These are phyloP conservation scores for Heliconius ethilla DNA, from an alignment of 2,888 invertebrate species.

Conservation along the genomic window DNA sequence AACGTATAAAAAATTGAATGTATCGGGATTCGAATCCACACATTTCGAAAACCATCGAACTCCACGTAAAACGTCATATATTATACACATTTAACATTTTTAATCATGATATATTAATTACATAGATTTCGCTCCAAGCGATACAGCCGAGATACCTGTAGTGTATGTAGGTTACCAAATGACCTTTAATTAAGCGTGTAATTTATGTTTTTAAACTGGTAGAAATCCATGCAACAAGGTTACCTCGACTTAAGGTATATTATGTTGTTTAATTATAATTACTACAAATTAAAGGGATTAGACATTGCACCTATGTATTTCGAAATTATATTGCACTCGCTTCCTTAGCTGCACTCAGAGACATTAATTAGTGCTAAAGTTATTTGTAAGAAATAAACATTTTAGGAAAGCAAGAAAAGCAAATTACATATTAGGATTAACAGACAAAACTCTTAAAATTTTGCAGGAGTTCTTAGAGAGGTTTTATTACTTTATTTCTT, in stretches of 20 bases:
- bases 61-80: not conserved
- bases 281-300: not conserved
- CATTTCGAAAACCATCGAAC: too few species aligned
- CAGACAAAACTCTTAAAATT: too few species aligned
- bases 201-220: constrained; percentile 22
- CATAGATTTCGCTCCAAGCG: not conserved
- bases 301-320: not conserved
- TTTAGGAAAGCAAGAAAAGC: too few species aligned
- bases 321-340: not conserved
- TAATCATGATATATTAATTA: not conserved
- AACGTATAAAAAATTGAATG: too few species aligned
- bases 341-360: not conserved
- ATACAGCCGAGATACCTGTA: not conserved
- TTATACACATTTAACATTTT: not conserved
- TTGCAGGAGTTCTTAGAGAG: too few species aligned
- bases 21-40: not conserved
- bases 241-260: constrained; percentile 8
- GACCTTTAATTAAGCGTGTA: constrained; percentile 21
- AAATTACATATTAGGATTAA: too few species aligned
- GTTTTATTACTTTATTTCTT: too few species aligned
- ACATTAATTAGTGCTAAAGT: not conserved
- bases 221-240: constrained; percentile 20
- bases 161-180: constrained; percentile 4
- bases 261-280: constrained; percentile 3
- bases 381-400: not conserved